Base-by-base conservation (phyloP, 2,888 invertebrate genomes). In the Rugalucina vietnamica region DNA sequence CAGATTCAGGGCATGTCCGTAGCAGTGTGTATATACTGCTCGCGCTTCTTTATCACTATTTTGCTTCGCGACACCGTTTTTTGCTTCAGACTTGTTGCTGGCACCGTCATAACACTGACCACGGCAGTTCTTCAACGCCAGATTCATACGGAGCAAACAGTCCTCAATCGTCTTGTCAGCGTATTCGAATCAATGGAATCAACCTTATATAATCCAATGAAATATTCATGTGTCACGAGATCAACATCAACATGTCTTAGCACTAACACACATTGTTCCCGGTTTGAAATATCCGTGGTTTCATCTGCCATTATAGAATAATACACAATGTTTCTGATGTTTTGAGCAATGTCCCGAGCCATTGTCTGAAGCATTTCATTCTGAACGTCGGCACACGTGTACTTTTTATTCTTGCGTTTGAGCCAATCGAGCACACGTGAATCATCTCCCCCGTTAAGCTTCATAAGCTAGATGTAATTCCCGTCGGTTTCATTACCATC, bases 61-160 rank as follows among this genome's bases (percentile, higher is more conserved):
- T 3, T 76, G 18, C 24, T 78, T 74, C 0, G 84, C 79, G 14
- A 85, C 86, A n/a, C 88, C 89, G 43, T 70, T 73, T 37, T 76
- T 84, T 34, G 70, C n/a, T 12, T 88, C 81, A 27, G 76, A 74
- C 72, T 76, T 89, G 29, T 75, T 76, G 50, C 71, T 79, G 14
- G 88, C 87, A 8, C 74, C 84, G 76, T 88, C 84, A 29, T 89
- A 87, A 36, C 86, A 84, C 73, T 88, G 87, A 4, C 85, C 87
- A 73, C 84, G 75, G 50, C 87, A 83, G n/a, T 85, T 85, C 21
- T 43, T 75, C 36, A 89, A 72, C n/a, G 60, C 27, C 24, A 60
- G 29, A 29, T 60, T 60, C 60, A 60, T 60, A 5, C 60, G 24
- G 5, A 60, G 24, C 27, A 60, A 18, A 3, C 27, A 27, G 60